These are phyloP conservation scores for Agrotis segetum DNA, from an alignment of 2,888 invertebrate species.

Conservation along the genomic window DNA sequence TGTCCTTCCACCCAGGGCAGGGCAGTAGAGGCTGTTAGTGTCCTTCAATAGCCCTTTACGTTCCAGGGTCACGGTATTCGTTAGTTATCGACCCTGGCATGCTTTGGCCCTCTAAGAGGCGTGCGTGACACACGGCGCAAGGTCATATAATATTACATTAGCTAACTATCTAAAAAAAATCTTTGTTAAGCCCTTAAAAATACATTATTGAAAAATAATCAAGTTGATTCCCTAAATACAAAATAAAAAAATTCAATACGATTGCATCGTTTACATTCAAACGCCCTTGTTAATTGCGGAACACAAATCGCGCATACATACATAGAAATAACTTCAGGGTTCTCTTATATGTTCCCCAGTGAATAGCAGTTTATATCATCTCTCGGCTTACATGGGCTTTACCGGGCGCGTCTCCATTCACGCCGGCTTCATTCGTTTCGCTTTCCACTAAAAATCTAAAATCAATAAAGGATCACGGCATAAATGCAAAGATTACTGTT, in stretches of 20 bases:
- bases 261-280: conserved; percentile 21
- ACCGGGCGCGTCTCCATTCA: conserved; percentile 89
- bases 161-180: too few species aligned
- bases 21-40: too few species aligned
- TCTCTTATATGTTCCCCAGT: conserved; percentile 81
- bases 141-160: too few species aligned
- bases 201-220: background rate
- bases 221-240: background rate
- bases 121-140: too few species aligned
- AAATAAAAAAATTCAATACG: conserved; percentile 11
- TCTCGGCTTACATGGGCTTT: conserved; percentile 88
- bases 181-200: too few species aligned
- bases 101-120: too few species aligned
- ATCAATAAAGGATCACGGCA: conserved; percentile 91
- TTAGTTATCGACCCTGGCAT: too few species aligned
- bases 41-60: too few species aligned
- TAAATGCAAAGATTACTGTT: conserved; percentile 91
- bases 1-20: too few species aligned
- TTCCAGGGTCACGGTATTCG: too few species aligned
- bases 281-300: conserved; percentile 57
- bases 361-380: conserved; percentile 90
- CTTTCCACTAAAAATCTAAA: conserved; percentile 91
- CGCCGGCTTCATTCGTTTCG: conserved; percentile 89
- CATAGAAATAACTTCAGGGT: conserved; percentile 77
- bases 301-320: conserved; percentile 63